These are phyloP conservation scores for Candidula unifasciata DNA, from an alignment of 2,888 invertebrate species.

Conservation along the genomic window DNA sequence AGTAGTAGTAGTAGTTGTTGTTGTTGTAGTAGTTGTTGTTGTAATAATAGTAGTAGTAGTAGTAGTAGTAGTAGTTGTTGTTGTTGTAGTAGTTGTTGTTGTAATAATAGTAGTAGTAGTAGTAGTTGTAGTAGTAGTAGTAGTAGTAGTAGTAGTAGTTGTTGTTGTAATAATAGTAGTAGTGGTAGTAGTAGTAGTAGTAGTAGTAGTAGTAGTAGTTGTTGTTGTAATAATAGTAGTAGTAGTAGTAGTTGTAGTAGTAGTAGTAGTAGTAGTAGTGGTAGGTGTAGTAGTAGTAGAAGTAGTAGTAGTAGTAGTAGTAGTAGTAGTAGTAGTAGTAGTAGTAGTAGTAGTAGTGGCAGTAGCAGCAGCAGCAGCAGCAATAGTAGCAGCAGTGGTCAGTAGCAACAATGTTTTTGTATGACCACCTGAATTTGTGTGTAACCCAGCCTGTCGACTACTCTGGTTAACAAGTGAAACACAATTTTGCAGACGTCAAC, in stretches of 20 bases:
- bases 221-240: conserved; percentile 1
- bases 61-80: conserved; percentile 45
- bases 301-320: conserved; percentile 11
- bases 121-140: background rate
- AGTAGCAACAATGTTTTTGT: no score
- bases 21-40: conserved; percentile 44
- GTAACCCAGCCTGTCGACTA: no score
- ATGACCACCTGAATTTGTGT: no score
- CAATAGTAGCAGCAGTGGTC: background rate
- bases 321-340: background rate
- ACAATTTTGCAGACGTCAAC: no score
- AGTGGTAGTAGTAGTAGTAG: conserved; percentile 26
- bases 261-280: conserved; percentile 9
- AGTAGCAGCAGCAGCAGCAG: background rate
- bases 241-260: conserved; percentile 25
- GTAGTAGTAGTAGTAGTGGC: conserved; percentile 3
- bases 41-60: conserved; percentile 44
- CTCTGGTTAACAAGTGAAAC: no score
- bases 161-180: conserved; percentile 1
- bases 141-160: conserved; percentile 6
- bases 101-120: conserved; percentile 30
- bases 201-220: background rate
- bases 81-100: conserved; percentile 24
- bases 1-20: conserved; percentile 43
- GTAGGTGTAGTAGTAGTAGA: conserved; percentile 26